These are phyloP conservation scores for Limnephilus auricula DNA, from an alignment of 2,888 invertebrate genomes.

Conservation along the genomic window DNA sequence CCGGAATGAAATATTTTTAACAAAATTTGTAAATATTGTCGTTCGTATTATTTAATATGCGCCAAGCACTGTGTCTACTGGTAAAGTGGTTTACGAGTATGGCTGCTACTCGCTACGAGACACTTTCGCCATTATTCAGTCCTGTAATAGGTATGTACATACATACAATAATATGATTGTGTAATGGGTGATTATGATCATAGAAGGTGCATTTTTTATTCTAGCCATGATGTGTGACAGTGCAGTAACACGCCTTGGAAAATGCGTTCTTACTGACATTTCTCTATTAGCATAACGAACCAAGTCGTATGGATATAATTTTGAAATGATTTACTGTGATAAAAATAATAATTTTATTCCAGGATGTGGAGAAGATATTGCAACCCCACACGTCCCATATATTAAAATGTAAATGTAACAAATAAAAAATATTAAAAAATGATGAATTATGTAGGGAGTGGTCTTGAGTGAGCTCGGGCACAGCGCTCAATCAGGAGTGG, in stretches of 20 bases:
- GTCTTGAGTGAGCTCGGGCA: too few relatives aligned
- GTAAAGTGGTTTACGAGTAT: not conserved
- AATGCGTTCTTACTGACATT: not conserved
- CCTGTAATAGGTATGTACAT: not conserved
- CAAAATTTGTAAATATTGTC: not conserved
- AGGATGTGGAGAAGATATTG: too few relatives aligned
- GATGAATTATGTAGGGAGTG: too few relatives aligned
- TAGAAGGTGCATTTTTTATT: not conserved
- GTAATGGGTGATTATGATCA: not conserved
- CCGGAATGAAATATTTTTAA: too few relatives aligned
- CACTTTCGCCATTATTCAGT: not conserved
- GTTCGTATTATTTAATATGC: not conserved
- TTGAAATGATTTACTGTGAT: too few relatives aligned
- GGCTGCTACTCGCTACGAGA: not conserved
- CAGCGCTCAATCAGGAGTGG: too few relatives aligned
- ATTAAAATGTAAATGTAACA: too few relatives aligned
- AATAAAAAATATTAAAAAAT: too few relatives aligned
- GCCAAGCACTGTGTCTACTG: not conserved
- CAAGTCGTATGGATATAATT: not conserved
- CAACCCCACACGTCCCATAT: too few relatives aligned
- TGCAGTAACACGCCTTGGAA: not conserved
- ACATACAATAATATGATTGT: not conserved
- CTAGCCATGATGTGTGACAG: not conserved
- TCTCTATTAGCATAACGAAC: not conserved
- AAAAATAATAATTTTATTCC: too few relatives aligned